Conservation (phyloP, 1,140 invertebrate species). For the Halictus rubicundus region DNA sequence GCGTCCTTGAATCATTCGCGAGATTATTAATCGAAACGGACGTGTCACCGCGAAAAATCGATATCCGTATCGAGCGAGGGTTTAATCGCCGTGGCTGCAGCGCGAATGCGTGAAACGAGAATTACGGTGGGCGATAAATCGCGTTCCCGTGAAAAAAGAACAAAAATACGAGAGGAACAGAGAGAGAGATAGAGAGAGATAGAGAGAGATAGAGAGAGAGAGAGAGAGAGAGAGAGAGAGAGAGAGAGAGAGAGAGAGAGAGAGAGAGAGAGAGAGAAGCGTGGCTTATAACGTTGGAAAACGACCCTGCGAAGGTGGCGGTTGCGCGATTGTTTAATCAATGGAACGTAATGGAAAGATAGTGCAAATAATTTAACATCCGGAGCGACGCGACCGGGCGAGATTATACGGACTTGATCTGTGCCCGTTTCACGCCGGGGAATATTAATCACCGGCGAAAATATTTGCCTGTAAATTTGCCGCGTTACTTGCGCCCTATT, state of each 20-base stretch:
- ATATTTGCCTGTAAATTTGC: conserved; percentile 43
- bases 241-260: too few species aligned
- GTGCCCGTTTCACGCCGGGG: neutral
- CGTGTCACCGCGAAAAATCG: neutral
- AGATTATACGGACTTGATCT: conserved; percentile 13
- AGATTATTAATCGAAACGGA: neutral
- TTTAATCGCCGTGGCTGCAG: conserved; percentile 2
- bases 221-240: too few species aligned
- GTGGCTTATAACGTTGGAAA: conserved; percentile 1
- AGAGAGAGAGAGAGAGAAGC: neutral
- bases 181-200: neutral
- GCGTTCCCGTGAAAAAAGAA: neutral
- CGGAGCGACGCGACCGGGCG: neutral
- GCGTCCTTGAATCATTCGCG: neutral
- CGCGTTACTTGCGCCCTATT: conserved; percentile 40
- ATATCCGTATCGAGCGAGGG: neutral
- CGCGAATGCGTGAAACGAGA: neutral
- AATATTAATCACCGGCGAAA: conserved; percentile 40
- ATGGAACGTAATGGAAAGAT: conserved; percentile 24
- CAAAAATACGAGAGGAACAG: neutral
- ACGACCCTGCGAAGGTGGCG: neutral
- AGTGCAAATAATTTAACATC: conserved; percentile 27
- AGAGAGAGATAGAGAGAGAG: too few species aligned
- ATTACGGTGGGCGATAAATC: neutral
- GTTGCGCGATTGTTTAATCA: conserved; percentile 8